Percentiles rank a stretch among this genome's conserved stretches.
These are phyloP conservation scores for Doris montereyensis DNA, from an alignment of 2,888 invertebrate species.

Conservation along the genomic window DNA sequence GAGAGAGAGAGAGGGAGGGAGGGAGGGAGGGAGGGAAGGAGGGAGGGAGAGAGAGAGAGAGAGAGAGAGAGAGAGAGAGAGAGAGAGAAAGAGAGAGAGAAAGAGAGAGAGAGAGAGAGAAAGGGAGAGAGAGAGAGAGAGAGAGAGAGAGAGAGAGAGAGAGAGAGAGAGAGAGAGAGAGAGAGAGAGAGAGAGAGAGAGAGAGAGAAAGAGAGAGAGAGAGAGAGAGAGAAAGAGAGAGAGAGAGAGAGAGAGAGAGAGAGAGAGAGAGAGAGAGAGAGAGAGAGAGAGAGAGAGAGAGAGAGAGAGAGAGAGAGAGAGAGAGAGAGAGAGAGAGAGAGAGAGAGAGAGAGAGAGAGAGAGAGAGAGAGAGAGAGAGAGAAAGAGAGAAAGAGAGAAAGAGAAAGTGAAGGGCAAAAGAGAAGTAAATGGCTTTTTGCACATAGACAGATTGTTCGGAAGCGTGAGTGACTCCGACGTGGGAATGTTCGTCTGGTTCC, in stretches of 20 bases:
- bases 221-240: not conserved
- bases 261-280: slow-evolving; percentile 1
- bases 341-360: not conserved
- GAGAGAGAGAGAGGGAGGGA: not conserved
- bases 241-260: not conserved
- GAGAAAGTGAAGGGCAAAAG: not conserved
- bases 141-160: slow-evolving; percentile 1
- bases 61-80: not conserved
- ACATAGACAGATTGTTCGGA: not conserved
- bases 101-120: slow-evolving; percentile 7
- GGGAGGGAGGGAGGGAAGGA: not conserved
- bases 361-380: not conserved
- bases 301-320: not conserved
- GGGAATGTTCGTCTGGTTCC: too few relatives aligned
- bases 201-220: not conserved
- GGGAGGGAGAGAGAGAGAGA: not conserved
- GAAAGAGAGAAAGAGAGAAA: not conserved
- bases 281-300: not conserved
- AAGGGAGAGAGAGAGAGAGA: not conserved
- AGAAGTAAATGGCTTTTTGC: not conserved
- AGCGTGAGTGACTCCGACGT: slow-evolving; percentile 1
- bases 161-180: not conserved
- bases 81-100: not conserved
- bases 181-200: slow-evolving; percentile 1
- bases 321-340: not conserved